Percentiles rank a stretch among this genome's conserved stretches.
Conservation (phyloP, 1,140 invertebrate genomes). For the Portunus trituberculatus region DNA sequence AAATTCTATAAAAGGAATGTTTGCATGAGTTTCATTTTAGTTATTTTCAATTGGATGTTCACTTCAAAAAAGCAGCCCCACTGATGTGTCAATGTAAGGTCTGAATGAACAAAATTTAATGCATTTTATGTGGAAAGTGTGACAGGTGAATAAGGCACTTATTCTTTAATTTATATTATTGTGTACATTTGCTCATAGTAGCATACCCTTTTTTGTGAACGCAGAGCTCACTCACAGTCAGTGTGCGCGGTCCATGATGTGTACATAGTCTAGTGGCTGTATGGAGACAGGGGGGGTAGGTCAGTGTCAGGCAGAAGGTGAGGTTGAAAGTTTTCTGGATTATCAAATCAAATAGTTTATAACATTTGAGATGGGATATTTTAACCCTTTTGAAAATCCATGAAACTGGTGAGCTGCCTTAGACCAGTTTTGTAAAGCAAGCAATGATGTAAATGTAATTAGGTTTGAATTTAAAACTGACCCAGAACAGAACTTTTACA, state of each 20-base stretch:
- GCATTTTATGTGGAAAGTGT: slow-evolving; percentile 56
- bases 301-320: slow-evolving; percentile 69
- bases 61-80: slow-evolving; percentile 37
- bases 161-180: slow-evolving; percentile 62
- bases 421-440: slow-evolving; percentile 71
- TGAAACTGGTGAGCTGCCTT: slow-evolving; percentile 64
- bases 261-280: slow-evolving; percentile 72
- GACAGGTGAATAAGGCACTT: slow-evolving; percentile 71
- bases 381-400: slow-evolving; percentile 60
- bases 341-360: slow-evolving; percentile 60
- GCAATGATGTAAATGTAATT: slow-evolving; percentile 59
- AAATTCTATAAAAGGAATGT: not conserved
- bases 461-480: slow-evolving; percentile 61
- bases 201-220: slow-evolving; percentile 72
- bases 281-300: slow-evolving; percentile 71
- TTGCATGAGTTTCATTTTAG: not conserved
- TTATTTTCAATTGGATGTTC: slow-evolving; percentile 59
- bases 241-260: slow-evolving; percentile 72
- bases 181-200: slow-evolving; percentile 72
- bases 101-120: slow-evolving; percentile 52
- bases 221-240: slow-evolving; percentile 73
- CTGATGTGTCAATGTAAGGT: slow-evolving; percentile 55
- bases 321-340: slow-evolving; percentile 69
- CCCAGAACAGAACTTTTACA: slow-evolving; percentile 61
- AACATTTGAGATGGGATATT: slow-evolving; percentile 36